These are phyloP conservation scores for Poeciliopsis turrubarensis DNA, from an alignment of 2,113 vertebrate species.

Conservation along the genomic window DNA sequence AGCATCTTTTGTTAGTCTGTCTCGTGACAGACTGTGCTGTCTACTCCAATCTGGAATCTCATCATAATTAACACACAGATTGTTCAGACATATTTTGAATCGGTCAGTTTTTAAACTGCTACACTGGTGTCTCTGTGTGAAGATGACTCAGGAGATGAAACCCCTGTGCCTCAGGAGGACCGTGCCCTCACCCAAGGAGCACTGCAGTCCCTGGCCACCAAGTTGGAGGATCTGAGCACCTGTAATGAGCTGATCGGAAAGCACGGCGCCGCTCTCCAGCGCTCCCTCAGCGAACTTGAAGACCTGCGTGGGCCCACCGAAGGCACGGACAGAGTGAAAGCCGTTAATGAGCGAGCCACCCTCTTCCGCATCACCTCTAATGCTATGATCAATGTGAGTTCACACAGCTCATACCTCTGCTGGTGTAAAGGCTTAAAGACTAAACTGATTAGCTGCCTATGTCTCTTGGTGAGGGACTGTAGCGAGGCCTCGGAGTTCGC, in stretches of 20 bases:
- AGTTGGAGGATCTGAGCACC: slow-evolving; percentile 91
- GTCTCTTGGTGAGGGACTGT: background rate
- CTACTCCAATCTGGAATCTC: background rate
- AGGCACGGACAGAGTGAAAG: slow-evolving; percentile 88
- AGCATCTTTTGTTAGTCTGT: background rate
- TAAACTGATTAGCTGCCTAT: background rate
- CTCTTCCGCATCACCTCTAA: slow-evolving; percentile 97
- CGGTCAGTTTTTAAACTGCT: background rate
- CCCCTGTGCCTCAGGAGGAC: slow-evolving; percentile 85
- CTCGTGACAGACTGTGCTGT: slow-evolving; percentile 3
- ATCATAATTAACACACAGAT: background rate
- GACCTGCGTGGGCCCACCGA: slow-evolving; percentile 83
- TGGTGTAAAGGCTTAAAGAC: background rate
- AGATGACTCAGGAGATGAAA: slow-evolving; percentile 98
- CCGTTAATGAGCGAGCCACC: slow-evolving; percentile 89
- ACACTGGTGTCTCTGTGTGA: slow-evolving; percentile 18
- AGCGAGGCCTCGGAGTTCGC: background rate
- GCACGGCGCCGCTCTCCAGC: slow-evolving; percentile 93
- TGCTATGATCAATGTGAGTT: slow-evolving; percentile 92
- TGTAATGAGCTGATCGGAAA: slow-evolving; percentile 97
- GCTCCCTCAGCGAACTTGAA: slow-evolving; percentile 93
- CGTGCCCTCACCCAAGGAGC: slow-evolving; percentile 85
- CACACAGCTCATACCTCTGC: background rate
- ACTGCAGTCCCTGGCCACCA: slow-evolving; percentile 86
- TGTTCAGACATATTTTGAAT: background rate